These are phyloP conservation scores for Sebastolobus alascanus DNA, from an alignment of 2,797 vertebrate genomes.

Conservation along the genomic window DNA sequence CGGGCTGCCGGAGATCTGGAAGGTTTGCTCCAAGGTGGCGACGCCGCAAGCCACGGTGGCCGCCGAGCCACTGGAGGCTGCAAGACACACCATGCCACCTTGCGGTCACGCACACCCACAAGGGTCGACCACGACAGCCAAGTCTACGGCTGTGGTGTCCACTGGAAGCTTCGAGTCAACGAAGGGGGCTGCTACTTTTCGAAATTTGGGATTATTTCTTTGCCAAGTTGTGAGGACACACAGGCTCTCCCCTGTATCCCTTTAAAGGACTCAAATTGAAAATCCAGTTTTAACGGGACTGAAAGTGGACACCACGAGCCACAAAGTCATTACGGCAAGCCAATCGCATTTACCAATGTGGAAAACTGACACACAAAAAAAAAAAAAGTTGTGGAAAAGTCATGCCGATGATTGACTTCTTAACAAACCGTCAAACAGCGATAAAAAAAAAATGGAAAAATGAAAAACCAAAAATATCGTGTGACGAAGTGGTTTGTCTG, in stretches of 20 bases:
- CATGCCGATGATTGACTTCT: constrained; percentile 6
- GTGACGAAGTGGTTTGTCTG: not conserved
- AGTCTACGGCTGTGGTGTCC: constrained; percentile 74
- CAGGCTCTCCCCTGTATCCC: not conserved
- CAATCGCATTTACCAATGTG: constrained; percentile 12
- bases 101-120: constrained; percentile 66
- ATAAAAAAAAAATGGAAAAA: not conserved
- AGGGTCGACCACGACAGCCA: constrained; percentile 52
- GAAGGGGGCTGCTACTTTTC: not conserved
- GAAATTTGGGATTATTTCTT: not conserved
- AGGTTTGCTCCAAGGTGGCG: constrained; percentile 91
- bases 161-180: constrained; percentile 37
- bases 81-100: constrained; percentile 84
- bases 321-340: constrained; percentile 12
- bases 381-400: not conserved
- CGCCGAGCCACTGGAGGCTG: constrained; percentile 90
- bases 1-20: constrained; percentile 93
- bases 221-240: not conserved
- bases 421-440: not conserved
- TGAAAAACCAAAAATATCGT: not conserved
- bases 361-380: not conserved
- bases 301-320: constrained; percentile 70
- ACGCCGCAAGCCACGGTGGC: constrained; percentile 88
- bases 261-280: not conserved
- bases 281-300: not conserved